Base-by-base conservation (phyloP, 2,888 invertebrate species). In the Acronicta psi region DNA sequence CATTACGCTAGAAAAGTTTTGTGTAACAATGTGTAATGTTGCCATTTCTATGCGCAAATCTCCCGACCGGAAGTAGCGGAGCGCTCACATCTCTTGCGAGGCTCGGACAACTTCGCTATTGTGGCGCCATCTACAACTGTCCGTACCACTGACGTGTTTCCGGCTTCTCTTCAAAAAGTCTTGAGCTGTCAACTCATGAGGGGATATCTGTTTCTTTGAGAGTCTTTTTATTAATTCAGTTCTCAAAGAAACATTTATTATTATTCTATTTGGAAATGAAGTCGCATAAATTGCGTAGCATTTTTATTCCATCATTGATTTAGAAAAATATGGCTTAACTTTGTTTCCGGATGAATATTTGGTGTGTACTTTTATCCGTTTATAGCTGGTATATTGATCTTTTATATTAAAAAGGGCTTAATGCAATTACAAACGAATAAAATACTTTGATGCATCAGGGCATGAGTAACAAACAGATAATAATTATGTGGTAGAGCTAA, bases 91-190 rank as follows among this genome's bases (percentile, higher is more conserved):
- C 82, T 79, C 76, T 76, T 69, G 80, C 82, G 79, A 83, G 82
- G 81, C 82, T 81, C 77, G 80, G 84, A 83, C 84, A 89, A 89
- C 85, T 90, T 89, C 69, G 67, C 91, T 82, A 86, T 93, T 93
- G 91, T 93, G 89, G 89, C 90, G 91, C 90, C 92, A 91, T 92
- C 91, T 88, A 89, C 87, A 83, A 85, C 91, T 92, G 92, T 92
- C 92, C 89, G 84, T 82, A 80, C 81, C 81, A 89, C 88, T 92
- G 93, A 93, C 92, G 83, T 78, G 86, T 79, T 90, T 93, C 94
- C 94, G 92, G 92, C 87, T 86, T 91, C 90, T 92, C 91, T 90
- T 92, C 91, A 92, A 88, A 88, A 87, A 89, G 90, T 90, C 92
- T 92, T 78, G 85, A 92, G 86, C 90, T 90, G 91, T 92, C 92